Conservation (phyloP, 2,888 invertebrate genomes). For the Drosophila cognata region DNA sequence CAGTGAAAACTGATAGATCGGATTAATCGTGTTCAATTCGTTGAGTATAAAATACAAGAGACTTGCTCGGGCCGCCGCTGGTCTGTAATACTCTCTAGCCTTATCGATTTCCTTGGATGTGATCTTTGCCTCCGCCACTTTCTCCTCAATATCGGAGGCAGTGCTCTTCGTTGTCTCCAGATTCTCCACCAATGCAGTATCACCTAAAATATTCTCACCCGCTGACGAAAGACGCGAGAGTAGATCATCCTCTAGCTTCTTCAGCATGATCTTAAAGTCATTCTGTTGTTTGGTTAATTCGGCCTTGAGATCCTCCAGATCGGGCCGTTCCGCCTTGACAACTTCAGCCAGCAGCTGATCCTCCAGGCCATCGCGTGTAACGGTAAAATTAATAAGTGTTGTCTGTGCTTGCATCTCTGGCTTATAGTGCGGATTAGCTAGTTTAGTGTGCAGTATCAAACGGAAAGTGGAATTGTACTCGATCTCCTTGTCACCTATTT, state of each 20-base stretch:
- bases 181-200: constrained; percentile 97
- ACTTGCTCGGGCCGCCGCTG: constrained; percentile 96
- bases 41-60: constrained; percentile 97
- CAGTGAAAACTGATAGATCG: constrained; percentile 98
- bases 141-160: constrained; percentile 96
- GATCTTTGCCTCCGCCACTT: constrained; percentile 96
- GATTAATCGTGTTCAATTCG: constrained; percentile 97
- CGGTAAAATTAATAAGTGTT: constrained; percentile 98
- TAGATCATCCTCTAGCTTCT: constrained; percentile 96
- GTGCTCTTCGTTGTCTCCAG: constrained; percentile 98
- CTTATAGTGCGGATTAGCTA: constrained; percentile 98
- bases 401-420: constrained; percentile 99
- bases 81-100: constrained; percentile 92
- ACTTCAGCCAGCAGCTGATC: constrained; percentile 98
- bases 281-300: constrained; percentile 98
- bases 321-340: constrained; percentile 98
- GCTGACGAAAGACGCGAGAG: constrained; percentile 95
- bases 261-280: constrained; percentile 97
- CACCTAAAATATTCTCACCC: constrained; percentile 96
- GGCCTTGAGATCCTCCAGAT: constrained; percentile 97
- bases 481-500: constrained; percentile 98
- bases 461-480: constrained; percentile 95
- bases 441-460: constrained; percentile 95
- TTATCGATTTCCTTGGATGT: constrained; percentile 97
- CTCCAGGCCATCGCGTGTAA: constrained; percentile 97